These are phyloP conservation scores for Rapana venosa DNA, from an alignment of 2,888 invertebrate species.

Conservation along the genomic window DNA sequence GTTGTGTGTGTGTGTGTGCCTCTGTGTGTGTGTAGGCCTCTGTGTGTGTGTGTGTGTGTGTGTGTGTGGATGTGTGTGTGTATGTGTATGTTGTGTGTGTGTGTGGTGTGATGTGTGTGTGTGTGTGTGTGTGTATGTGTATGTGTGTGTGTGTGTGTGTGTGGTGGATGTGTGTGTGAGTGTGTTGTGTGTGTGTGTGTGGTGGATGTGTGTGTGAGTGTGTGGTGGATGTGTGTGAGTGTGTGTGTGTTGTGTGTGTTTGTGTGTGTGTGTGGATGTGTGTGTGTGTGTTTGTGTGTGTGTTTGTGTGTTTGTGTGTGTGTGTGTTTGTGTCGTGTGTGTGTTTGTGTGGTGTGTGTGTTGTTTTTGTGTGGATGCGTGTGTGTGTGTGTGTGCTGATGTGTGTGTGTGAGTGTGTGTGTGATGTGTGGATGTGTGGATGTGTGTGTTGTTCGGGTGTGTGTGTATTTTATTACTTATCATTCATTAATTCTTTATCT, in stretches of 20 bases:
- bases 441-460: too few relatives aligned
- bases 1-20: background rate
- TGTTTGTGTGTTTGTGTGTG: background rate
- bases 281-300: too few relatives aligned
- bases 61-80: background rate
- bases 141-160: background rate
- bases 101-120: too few relatives aligned
- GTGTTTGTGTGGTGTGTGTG: background rate
- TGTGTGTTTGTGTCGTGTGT: too few relatives aligned
- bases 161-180: background rate
- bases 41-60: background rate
- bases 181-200: background rate
- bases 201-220: background rate
- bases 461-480: too few relatives aligned
- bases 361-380: too few relatives aligned
- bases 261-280: too few relatives aligned
- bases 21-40: background rate
- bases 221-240: background rate
- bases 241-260: background rate
- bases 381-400: background rate
- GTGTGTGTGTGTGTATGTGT: background rate
- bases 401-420: too few relatives aligned
- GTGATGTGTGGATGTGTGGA: too few relatives aligned
- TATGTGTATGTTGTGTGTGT: too few relatives aligned
- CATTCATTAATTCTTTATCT: too few relatives aligned